A percentile compares a stretch with the other conserved stretches of the same genome.
phyloP scores from a whole-genome alignment of 2,113 vertebrate species.

The Larimichthys crocea region DNA sequence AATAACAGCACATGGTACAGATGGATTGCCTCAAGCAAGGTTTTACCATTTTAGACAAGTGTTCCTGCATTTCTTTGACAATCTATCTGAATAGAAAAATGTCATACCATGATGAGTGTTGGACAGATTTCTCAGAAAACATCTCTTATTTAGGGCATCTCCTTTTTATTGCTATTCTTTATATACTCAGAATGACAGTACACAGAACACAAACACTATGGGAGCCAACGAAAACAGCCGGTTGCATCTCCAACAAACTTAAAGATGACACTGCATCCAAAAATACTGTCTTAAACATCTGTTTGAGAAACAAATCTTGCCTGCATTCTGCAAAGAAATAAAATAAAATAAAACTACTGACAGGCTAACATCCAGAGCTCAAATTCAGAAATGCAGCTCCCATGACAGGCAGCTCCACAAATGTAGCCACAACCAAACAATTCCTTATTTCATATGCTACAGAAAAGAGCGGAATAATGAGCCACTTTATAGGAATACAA shows the following conservation, averaged over 20 bases:
- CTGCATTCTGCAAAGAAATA: neutral
- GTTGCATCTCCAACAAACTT: neutral
- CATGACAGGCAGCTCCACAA: too few species aligned
- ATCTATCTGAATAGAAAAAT: neutral
- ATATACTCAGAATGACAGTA: neutral
- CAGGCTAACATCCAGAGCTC: too few species aligned
- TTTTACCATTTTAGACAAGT: neutral
- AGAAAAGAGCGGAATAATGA: too few species aligned
- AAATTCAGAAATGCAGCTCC: too few species aligned
- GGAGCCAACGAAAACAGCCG: constrained; percentile 31
- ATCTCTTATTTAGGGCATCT: neutral
- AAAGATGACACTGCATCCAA: constrained; percentile 11
- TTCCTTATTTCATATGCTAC: too few species aligned
- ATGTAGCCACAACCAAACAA: neutral
- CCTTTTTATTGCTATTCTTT: constrained; percentile 5
- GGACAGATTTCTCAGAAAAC: neutral
- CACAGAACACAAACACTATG: neutral
- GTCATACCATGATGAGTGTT: neutral
- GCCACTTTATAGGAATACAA: too few species aligned
- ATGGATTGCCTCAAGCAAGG: neutral
- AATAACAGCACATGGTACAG: neutral
- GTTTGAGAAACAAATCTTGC: neutral
- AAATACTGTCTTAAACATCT: constrained; percentile 1
- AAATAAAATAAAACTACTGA: neutral
- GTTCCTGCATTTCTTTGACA: neutral